Evolutionary conservation across 2,113 vertebrate genomes (phyloP), one percentile per base, ranked within the genome.

Genomic region (Colaptes auratus): DNA sequence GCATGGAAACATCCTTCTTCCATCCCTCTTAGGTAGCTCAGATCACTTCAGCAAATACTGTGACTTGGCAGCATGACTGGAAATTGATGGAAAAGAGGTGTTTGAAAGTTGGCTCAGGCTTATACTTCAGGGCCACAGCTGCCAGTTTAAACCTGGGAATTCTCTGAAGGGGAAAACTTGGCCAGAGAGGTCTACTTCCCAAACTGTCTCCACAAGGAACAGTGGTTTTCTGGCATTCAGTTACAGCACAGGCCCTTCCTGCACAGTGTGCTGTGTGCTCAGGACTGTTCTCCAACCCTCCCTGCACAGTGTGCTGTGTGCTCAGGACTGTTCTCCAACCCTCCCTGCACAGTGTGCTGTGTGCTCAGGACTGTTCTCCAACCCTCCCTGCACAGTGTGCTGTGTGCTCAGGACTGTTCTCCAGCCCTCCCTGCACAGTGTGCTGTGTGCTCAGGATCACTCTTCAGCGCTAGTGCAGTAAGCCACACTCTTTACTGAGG

Each of bases 11-110:
- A 21, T 17, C 33, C 64, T 52, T 93, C 21, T 64, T 92, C 7
- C 11, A 59, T 69, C 59, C 61, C 30, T 89, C 92, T 82, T 76
- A 93, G 85, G 94, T 91, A 93, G 79, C n/a, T 80, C 50, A 66
- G 46, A 72, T 80, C 56, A 64, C 42, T 92, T 92, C 53, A 89
- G 79, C 50, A 82, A 85, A 87, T 66, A 59, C 10, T 56, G 50
- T 56, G 52, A 84, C 52, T 65, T 82, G 73, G 61, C 67, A 91
- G 12, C 33, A 56, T 70, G 71, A 85, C 46, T 89, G 70, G 50
- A 87, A 89, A 95, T 73, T 79, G 46, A 50, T 82, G 92, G 24
- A 74, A 86, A 39, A 31, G 12, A 65, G 7, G 36, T 60, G 12
- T 59, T 71, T 90, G 74, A 66, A 74, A 67, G 5, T 53, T 81